Percentiles rank a stretch among this genome's conserved stretches.
Conservation (phyloP, 2,113 vertebrate species). For the Myrmophylax atrothorax region DNA sequence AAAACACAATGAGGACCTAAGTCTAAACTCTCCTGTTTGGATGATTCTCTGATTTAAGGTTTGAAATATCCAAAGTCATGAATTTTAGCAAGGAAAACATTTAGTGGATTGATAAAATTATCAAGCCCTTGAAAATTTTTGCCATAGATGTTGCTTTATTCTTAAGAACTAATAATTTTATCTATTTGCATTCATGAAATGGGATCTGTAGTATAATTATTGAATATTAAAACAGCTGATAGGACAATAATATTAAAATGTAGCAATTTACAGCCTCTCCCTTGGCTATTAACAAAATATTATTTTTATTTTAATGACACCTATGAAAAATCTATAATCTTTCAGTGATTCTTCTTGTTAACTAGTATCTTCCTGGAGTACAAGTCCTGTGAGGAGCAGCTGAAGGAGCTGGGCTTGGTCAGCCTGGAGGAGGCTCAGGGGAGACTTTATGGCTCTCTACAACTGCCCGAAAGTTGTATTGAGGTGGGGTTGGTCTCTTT, state of each 20-base stretch:
- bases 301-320: neutral
- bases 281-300: neutral
- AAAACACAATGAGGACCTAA: neutral
- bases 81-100: neutral
- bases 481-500: too few relatives aligned
- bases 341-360: neutral
- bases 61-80: neutral
- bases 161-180: neutral
- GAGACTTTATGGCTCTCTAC: too few relatives aligned
- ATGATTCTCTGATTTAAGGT: neutral
- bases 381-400: too few relatives aligned
- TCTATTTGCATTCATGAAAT: neutral
- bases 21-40: neutral
- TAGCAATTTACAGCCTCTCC: neutral
- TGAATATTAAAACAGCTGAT: neutral
- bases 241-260: neutral
- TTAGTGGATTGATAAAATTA: neutral
- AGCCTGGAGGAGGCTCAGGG: too few relatives aligned
- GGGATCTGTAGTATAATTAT: neutral
- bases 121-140: neutral
- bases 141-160: neutral
- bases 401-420: too few relatives aligned
- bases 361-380: neutral
- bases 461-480: too few relatives aligned
- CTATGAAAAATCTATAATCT: neutral